Evolutionary conservation across 1,140 invertebrate species (phyloP).

Genomic region (Apis laboriosa): DNA sequence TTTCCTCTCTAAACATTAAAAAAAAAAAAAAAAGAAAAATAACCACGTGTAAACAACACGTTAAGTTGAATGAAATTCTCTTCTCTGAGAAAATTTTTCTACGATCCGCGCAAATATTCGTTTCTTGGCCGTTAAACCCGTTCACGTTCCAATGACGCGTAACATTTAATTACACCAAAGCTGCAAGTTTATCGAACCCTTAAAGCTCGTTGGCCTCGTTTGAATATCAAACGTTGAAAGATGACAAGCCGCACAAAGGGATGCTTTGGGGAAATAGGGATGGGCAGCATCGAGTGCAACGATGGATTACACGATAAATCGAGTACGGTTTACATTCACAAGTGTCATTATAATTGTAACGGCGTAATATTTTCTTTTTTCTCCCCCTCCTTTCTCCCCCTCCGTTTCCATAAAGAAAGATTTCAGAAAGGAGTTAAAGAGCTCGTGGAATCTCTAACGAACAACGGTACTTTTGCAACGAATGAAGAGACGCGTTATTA

Average conservation of each 20-base stretch:
- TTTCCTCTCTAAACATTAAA: too few species aligned
- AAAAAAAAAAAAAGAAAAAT: too few species aligned
- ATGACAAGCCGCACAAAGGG: neutral
- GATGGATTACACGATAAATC: slow-evolving; percentile 16
- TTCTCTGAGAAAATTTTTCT: too few species aligned
- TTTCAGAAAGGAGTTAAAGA: neutral
- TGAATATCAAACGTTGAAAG: slow-evolving; percentile 13
- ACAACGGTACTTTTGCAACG: slow-evolving; percentile 22
- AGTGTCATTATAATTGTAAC: slow-evolving; percentile 10
- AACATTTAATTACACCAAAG: neutral
- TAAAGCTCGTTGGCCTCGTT: neutral
- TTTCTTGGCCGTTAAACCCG: neutral
- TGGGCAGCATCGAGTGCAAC: neutral
- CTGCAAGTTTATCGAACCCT: slow-evolving; percentile 2
- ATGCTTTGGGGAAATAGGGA: slow-evolving; percentile 1
- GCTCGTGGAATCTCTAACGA: slow-evolving; percentile 32
- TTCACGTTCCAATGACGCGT: neutral
- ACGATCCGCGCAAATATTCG: neutral
- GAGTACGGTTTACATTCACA: slow-evolving; percentile 10
- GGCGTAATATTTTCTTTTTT: too few species aligned
- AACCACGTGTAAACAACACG: too few species aligned
- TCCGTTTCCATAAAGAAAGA: neutral
- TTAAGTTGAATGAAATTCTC: too few species aligned
- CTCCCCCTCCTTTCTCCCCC: neutral
- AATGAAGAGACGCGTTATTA: slow-evolving; percentile 28